Evolutionary conservation across 1,140 invertebrate genomes (phyloP).

Genomic region (Drosophila hydei): DNA sequence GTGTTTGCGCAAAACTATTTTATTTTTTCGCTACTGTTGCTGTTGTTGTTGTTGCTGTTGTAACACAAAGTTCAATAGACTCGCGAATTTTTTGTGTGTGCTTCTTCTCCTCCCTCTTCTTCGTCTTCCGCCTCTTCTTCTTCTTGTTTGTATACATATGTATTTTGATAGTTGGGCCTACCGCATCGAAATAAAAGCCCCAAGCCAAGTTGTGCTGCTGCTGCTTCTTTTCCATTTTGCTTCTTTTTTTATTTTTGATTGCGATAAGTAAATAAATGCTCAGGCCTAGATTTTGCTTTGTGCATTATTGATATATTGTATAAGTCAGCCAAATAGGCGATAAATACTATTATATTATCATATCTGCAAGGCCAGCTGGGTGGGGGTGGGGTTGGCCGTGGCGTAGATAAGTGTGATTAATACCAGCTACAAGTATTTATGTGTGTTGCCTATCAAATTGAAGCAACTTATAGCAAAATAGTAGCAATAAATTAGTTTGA

Average conservation of each 20-base stretch:
- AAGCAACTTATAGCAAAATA: too few species aligned
- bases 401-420: not conserved
- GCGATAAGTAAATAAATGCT: conserved; percentile 2
- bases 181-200: conserved; percentile 9
- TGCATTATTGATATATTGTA: not conserved
- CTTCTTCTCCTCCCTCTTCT: not conserved
- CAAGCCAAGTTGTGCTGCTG: not conserved
- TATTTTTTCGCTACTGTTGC: not conserved
- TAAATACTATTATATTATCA: conserved; percentile 3
- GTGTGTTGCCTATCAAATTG: too few species aligned
- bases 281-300: not conserved
- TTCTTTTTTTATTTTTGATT: not conserved
- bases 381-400: not conserved
- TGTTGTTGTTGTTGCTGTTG: conserved; percentile 35
- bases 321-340: not conserved
- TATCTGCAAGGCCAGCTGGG: not conserved
- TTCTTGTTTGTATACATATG: not conserved
- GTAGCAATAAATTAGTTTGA: too few species aligned
- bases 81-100: conserved; percentile 54
- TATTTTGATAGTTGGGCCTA: conserved; percentile 12
- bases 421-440: not conserved
- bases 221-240: not conserved
- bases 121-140: too few species aligned
- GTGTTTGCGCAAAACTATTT: conserved; percentile 18
- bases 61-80: conserved; percentile 76